Evolutionary conservation across 2,888 invertebrate genomes (phyloP).

Genomic region (Tanytarsus gracilentus): DNA sequence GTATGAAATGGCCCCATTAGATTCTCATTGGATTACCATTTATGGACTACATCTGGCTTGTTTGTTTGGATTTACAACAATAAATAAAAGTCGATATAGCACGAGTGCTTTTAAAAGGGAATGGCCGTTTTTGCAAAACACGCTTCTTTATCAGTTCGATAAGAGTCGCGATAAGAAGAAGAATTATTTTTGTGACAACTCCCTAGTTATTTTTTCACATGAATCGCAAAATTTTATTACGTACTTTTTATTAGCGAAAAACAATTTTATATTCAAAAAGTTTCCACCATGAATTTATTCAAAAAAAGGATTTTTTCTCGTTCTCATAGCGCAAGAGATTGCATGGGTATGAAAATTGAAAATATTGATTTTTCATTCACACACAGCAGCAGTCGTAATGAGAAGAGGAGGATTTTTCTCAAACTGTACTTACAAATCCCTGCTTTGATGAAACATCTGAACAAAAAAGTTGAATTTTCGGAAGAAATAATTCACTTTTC

Average conservation of each 20-base stretch:
- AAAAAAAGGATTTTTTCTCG: background rate
- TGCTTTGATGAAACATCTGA: slow-evolving; percentile 21
- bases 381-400: background rate
- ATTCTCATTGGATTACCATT: slow-evolving; percentile 12
- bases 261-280: background rate
- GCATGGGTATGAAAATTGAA: background rate
- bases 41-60: background rate
- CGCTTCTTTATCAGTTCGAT: background rate
- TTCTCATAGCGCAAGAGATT: background rate
- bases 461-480: slow-evolving; percentile 7
- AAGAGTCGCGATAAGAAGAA: slow-evolving; percentile 2
- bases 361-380: slow-evolving; percentile 4
- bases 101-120: background rate
- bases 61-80: background rate
- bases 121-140: background rate
- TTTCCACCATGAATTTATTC: background rate
- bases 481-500: slow-evolving; percentile 9
- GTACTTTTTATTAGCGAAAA: no score
- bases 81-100: background rate
- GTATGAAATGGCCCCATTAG: slow-evolving; percentile 3
- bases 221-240: no score
- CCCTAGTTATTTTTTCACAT: background rate
- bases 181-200: background rate
- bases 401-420: background rate
- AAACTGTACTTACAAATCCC: slow-evolving; percentile 19